phyloP scores from a whole-genome alignment of 2,888 invertebrate species.

The Fabriciana adippe region DNA sequence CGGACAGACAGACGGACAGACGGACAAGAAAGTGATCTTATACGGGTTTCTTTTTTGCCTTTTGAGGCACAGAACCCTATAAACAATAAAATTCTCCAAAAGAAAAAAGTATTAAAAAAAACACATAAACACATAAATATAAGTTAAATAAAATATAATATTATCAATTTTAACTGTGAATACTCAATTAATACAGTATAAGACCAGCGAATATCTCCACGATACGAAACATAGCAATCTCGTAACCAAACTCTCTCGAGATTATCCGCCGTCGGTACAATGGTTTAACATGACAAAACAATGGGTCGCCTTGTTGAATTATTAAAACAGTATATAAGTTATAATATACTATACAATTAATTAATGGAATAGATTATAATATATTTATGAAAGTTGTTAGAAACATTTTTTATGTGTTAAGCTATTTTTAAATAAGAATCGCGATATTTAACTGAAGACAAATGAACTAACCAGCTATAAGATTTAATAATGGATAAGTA shows the following conservation, averaged over 20 bases:
- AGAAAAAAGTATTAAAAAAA: too few species aligned
- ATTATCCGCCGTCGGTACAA: conserved; percentile 27
- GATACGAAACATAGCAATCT: conserved; percentile 21
- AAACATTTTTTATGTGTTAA: too few species aligned
- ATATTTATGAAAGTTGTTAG: not conserved
- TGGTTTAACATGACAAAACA: conserved; percentile 30
- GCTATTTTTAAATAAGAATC: too few species aligned
- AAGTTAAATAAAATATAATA: not conserved
- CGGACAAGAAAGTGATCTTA: too few species aligned
- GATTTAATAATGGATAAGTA: too few species aligned
- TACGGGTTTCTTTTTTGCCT: too few species aligned
- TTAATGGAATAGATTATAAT: conserved; percentile 1
- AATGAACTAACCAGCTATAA: too few species aligned
- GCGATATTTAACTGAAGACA: too few species aligned
- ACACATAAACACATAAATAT: too few species aligned
- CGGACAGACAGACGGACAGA: too few species aligned
- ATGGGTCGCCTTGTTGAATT: conserved; percentile 26
- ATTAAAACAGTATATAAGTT: conserved; percentile 24
- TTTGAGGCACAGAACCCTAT: too few species aligned
- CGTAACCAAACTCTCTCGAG: conserved; percentile 22
- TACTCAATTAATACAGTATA: conserved; percentile 7
- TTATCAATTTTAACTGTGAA: not conserved
- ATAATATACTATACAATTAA: conserved; percentile 10
- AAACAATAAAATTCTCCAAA: too few species aligned
- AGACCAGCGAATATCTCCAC: conserved; percentile 13